Conservation (phyloP, 1,140 invertebrate species). For the Aplysia californica region DNA sequence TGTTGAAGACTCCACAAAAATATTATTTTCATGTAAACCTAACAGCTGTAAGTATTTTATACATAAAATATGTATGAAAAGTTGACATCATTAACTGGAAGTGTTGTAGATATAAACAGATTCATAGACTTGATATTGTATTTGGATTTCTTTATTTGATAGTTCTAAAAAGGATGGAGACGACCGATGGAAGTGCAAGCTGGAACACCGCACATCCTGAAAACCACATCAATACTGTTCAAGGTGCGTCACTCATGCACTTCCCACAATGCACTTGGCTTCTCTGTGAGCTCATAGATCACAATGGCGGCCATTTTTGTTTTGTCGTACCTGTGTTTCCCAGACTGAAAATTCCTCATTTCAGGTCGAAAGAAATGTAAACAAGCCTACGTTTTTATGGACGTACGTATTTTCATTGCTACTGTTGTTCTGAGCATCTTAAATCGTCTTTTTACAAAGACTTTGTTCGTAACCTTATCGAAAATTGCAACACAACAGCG, state of each 20-base stretch:
- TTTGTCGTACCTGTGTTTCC: not conserved
- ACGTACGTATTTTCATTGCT: slow-evolving; percentile 10
- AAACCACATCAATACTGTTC: not conserved
- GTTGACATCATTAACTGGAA: no score
- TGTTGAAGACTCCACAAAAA: no score
- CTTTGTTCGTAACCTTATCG: not conserved
- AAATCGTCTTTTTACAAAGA: not conserved
- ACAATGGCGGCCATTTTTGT: slow-evolving; percentile 27
- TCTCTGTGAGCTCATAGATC: not conserved
- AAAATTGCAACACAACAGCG: not conserved
- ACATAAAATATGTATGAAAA: no score
- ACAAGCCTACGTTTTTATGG: slow-evolving; percentile 15
- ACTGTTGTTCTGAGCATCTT: not conserved
- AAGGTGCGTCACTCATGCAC: slow-evolving; percentile 26
- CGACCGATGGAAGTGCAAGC: no score
- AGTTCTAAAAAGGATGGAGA: no score
- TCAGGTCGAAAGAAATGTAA: not conserved
- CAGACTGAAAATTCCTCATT: not conserved
- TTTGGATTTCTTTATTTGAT: no score
- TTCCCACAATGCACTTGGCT: slow-evolving; percentile 25
- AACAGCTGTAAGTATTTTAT: no score
- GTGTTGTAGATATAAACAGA: no score
- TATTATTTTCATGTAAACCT: no score
- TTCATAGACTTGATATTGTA: no score
- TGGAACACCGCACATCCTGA: no score